Conservation (phyloP, 2,888 invertebrate species). For the Psylliodes chrysocephalus region DNA sequence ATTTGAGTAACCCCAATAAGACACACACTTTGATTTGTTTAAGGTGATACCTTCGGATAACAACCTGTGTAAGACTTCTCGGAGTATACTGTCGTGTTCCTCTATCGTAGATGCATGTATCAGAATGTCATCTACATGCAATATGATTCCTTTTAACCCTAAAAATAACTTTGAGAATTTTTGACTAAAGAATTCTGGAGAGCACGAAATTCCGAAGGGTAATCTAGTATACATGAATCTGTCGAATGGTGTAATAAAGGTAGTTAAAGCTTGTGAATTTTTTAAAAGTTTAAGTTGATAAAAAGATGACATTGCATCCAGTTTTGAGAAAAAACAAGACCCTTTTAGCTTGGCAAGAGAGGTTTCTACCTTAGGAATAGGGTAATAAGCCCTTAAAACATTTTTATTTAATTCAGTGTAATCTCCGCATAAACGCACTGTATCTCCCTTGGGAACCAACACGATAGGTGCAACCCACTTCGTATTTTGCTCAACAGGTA, state of each 20-base stretch:
- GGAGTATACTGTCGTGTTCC: conserved; percentile 28
- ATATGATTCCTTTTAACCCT: conserved; percentile 25
- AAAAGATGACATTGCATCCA: conserved; percentile 41
- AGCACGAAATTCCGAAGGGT: conserved; percentile 27
- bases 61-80: conserved; percentile 4
- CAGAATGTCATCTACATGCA: conserved; percentile 32
- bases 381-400: conserved; percentile 42
- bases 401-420: conserved; percentile 38
- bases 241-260: conserved; percentile 15
- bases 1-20: neutral
- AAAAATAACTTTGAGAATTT: conserved; percentile 28
- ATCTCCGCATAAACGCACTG: conserved; percentile 30
- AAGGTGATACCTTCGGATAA: conserved; percentile 25
- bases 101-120: conserved; percentile 19
- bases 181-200: conserved; percentile 24
- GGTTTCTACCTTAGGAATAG: conserved; percentile 48
- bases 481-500: conserved; percentile 31
- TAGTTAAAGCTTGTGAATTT: neutral
- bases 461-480: conserved; percentile 35
- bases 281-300: conserved; percentile 21
- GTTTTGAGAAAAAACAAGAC: conserved; percentile 45
- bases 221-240: conserved; percentile 21
- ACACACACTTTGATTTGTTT: conserved; percentile 29
- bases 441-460: conserved; percentile 30
- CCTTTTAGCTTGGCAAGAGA: conserved; percentile 43